Base-by-base conservation (phyloP, 1,140 invertebrate genomes). In the Drosophila kikkawai region DNA sequence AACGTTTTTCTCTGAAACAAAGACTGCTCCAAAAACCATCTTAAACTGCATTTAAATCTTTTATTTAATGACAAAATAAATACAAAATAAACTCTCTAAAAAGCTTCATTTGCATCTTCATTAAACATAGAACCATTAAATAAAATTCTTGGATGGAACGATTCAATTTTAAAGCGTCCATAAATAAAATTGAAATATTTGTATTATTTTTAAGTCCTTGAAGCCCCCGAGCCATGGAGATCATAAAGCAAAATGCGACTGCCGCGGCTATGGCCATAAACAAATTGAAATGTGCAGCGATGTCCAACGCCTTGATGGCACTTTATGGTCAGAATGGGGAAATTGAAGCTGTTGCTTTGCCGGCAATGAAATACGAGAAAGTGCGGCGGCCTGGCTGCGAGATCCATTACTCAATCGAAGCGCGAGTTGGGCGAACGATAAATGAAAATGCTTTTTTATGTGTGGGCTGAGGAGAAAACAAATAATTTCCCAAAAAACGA, bases 211-310 rank as follows among this genome's bases (percentile, higher is more conserved):
- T 64, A 77, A 37, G 68, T 42, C 60, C 37, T 34, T 15, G 68
- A 45, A n/a, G 50, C 34, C 29, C 51, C 58, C 63, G 8, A 15
- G 9, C 34, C 64, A 75, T 80, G 58, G 60, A 88, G 78, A 77
- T 77, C 80, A 83, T 86, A 82, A 73, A 76, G 48, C 63, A 75
- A 64, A 73, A 39, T 39, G 37, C 67, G 67, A 73, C 51, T 42
- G 70, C 55, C 37, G 67, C 36, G 41, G 47, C 45, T 19, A 67
- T 45, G 53, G 68, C 68, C 80, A 87, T 87, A 84, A 87, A 87
- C 84, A 87, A 88, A 87, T 87, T 88, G 83, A 88, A 87, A 74
- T 84, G 70, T 73, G 68, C 84, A 83, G 48, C 75, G 26, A 42
- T 60, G 56, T 50, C 68, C 68, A 37, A 36, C 53, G 53, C 53